phyloP scores from a whole-genome alignment of 2,888 invertebrate species.

The Polyploca ridens region DNA sequence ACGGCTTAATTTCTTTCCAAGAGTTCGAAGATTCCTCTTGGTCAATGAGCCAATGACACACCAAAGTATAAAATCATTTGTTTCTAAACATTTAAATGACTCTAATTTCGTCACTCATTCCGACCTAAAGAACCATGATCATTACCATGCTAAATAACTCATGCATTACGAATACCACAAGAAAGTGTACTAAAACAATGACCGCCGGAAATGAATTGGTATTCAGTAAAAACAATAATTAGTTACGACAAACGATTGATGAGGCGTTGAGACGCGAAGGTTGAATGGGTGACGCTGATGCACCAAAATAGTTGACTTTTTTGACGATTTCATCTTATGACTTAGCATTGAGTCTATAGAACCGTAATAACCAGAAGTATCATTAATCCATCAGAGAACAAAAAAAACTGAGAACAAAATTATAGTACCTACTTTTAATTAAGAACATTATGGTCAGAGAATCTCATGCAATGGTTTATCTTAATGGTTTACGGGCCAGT shows the following conservation, averaged over 20 bases:
- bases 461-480: too few species aligned
- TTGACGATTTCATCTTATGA: background rate
- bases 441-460: too few species aligned
- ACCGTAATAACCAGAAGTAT: background rate
- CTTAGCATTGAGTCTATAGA: background rate
- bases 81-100: too few species aligned
- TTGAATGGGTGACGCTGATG: constrained; percentile 28
- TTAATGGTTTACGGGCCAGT: too few species aligned
- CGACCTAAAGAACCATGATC: background rate
- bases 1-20: too few species aligned
- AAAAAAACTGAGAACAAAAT: background rate
- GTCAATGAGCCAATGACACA: too few species aligned
- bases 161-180: constrained; percentile 39
- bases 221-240: constrained; percentile 52
- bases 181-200: constrained; percentile 54
- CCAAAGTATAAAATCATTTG: too few species aligned
- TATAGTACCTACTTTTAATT: too few species aligned
- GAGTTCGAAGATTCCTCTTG: too few species aligned
- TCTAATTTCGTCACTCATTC: background rate
- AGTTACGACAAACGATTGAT: constrained; percentile 43
- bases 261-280: constrained; percentile 50
- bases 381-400: background rate
- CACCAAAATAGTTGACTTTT: constrained; percentile 10
- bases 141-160: constrained; percentile 15
- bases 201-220: constrained; percentile 41